Evolutionary conservation across 2,888 invertebrate genomes (phyloP).

Genomic region (Hirtodrosophila duncani): DNA sequence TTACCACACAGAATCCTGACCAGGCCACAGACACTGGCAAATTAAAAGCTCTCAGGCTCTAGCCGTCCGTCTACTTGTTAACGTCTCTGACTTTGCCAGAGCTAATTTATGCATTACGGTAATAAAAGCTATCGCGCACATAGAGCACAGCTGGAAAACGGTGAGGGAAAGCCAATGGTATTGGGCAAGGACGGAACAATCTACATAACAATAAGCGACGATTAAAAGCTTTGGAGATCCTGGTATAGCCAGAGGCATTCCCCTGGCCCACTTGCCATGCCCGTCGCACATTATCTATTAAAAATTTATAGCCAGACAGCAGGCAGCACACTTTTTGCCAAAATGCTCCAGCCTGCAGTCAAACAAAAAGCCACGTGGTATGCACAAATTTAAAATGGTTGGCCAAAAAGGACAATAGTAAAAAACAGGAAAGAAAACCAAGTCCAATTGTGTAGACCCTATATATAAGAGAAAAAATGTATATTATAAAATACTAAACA

Average conservation of each 20-base stretch:
- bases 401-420: conserved; percentile 5
- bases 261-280: conserved; percentile 65
- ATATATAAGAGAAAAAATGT: conserved; percentile 46
- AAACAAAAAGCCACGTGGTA: conserved; percentile 72
- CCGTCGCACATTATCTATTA: conserved; percentile 72
- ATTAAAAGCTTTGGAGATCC: conserved; percentile 62
- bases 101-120: conserved; percentile 69
- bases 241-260: conserved; percentile 24
- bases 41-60: conserved; percentile 36
- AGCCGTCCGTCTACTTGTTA: conserved; percentile 33
- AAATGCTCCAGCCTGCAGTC: conserved; percentile 44
- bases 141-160: conserved; percentile 13
- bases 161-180: conserved; percentile 28
- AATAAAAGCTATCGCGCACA: conserved; percentile 32
- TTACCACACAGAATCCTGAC: background rate
- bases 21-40: conserved; percentile 19
- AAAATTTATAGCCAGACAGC: conserved; percentile 69
- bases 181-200: conserved; percentile 66
- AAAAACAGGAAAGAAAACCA: conserved; percentile 8
- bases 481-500: too few relatives aligned
- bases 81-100: conserved; percentile 46
- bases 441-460: conserved; percentile 37
- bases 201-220: conserved; percentile 72
- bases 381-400: conserved; percentile 70
- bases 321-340: conserved; percentile 48